Evolutionary conservation across 2,113 vertebrate species (phyloP).

Genomic region (Oriolus oriolus): DNA sequence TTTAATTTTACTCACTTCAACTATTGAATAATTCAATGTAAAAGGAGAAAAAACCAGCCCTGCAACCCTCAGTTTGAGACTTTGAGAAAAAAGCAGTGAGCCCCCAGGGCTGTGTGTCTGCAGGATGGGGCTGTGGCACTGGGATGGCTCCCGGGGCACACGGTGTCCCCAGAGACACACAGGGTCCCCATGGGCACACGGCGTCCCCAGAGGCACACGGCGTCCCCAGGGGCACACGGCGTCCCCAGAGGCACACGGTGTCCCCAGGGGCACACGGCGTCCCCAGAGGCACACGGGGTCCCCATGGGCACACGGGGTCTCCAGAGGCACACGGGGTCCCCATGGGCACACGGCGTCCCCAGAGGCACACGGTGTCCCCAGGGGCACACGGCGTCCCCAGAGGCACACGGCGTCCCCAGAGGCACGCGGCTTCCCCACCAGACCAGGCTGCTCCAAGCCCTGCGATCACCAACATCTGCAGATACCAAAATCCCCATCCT

Average conservation of each 20-base stretch:
- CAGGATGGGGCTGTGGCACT: neutral
- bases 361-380: no score
- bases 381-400: no score
- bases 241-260: no score
- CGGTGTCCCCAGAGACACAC: neutral
- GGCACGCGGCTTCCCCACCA: neutral
- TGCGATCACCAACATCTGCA: neutral
- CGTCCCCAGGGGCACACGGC: no score
- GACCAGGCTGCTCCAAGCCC: neutral
- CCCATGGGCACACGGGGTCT: neutral
- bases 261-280: no score
- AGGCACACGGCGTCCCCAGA: no score
- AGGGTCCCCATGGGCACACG: neutral
- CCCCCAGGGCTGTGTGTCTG: neutral
- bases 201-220: no score
- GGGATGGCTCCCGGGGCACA: neutral
- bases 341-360: no score
- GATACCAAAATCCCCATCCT: neutral
- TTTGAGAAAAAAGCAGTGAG: neutral
- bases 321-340: neutral
- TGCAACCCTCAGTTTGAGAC: neutral
- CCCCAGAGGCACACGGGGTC: no score
- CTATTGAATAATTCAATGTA: slow-evolving; percentile 18
- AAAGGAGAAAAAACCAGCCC: neutral
- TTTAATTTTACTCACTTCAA: slow-evolving; percentile 44